phyloP scores from a whole-genome alignment of 1,140 invertebrate genomes.

The Papilio polyxenes region DNA sequence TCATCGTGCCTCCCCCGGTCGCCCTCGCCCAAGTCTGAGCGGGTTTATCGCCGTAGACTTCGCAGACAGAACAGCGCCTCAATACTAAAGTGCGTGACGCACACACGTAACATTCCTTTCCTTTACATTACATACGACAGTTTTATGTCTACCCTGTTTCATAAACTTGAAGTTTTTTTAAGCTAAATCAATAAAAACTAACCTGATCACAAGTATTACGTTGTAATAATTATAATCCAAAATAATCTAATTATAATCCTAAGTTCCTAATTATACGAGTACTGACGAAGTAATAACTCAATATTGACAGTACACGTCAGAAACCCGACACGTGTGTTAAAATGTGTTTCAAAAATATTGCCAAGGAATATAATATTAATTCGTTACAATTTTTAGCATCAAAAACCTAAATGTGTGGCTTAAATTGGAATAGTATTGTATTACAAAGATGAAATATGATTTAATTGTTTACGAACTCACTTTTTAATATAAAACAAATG shows the following conservation, averaged over 20 bases:
- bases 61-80: constrained; percentile 25
- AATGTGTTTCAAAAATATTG: too few relatives aligned
- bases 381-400: too few relatives aligned
- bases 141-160: neutral
- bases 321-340: too few relatives aligned
- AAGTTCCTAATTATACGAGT: too few relatives aligned
- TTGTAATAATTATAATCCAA: too few relatives aligned
- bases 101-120: constrained; percentile 24
- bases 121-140: constrained; percentile 15
- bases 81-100: neutral
- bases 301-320: too few relatives aligned
- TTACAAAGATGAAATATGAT: neutral
- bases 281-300: too few relatives aligned
- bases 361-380: too few relatives aligned
- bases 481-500: neutral
- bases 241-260: too few relatives aligned
- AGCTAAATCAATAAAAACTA: neutral
- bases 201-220: neutral
- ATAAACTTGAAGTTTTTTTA: neutral
- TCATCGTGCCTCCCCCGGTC: neutral
- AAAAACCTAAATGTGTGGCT: neutral
- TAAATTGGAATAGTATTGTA: neutral
- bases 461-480: neutral
- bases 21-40: neutral
- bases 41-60: neutral